Conservation (phyloP, 1,140 invertebrate species). For the Octopus bimaculoides region DNA sequence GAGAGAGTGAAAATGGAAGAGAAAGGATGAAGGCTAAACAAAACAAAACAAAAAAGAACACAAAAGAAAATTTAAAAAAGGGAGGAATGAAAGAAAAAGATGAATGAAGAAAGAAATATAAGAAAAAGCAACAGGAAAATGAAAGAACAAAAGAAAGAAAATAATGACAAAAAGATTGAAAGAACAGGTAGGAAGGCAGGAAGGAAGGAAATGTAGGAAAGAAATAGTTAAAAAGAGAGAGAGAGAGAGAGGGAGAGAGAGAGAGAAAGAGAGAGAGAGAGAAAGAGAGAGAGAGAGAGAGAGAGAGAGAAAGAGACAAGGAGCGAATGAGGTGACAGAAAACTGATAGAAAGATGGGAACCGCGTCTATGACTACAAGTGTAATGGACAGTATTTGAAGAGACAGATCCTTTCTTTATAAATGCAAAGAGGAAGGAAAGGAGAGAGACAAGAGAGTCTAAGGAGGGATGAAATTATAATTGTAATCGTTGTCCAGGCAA, state of each 20-base stretch:
- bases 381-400: too few species aligned
- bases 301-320: not conserved
- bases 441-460: too few species aligned
- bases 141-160: conserved; percentile 9
- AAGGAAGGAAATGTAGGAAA: not conserved
- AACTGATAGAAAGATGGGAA: not conserved
- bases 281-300: conserved; percentile 9
- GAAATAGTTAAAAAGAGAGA: not conserved
- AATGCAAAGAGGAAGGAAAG: too few species aligned
- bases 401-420: too few species aligned
- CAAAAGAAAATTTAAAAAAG: not conserved
- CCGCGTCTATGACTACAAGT: too few species aligned
- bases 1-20: conserved; percentile 8
- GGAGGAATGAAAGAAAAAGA: not conserved
- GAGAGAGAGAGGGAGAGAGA: not conserved
- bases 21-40: not conserved
- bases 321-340: not conserved
- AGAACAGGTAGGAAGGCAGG: not conserved
- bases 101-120: conserved; percentile 7
- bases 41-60: not conserved
- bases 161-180: not conserved
- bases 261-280: not conserved
- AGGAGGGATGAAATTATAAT: too few species aligned
- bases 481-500: too few species aligned
- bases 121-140: conserved; percentile 6